Base-by-base conservation (phyloP, 1,140 invertebrate species). In the Drosophila tristis region DNA sequence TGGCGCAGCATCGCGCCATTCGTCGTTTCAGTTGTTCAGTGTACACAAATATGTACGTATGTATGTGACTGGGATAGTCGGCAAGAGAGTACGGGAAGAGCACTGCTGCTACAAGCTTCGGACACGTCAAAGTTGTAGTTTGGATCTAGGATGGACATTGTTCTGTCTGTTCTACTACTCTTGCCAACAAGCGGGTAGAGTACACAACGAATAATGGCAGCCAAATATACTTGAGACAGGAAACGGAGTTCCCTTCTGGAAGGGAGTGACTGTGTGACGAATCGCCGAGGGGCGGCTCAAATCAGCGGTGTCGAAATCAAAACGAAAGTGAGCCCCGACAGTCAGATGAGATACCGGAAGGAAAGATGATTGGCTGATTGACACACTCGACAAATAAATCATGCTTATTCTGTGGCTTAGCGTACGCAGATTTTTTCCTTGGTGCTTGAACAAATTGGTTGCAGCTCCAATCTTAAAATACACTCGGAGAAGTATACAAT, bases 1-100 rank as follows among this genome's bases (percentile, higher is more conserved):
- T 20, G 20, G 1, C 26, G 5, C 26, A 7, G 26, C 31, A 9
- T 0, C 2, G 31, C 31, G 73, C 73, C 73, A 76, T 63, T 76
- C 62, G 73, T 44, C 66, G 63, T 76, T 79, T 73, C 76, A 73
- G 62, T 72, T 79, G 61, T 76, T 79, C 67, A 76, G 55, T 74
- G 76, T 29, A 0, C 26, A 29, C 26, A 29, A 2, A 25, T 4
- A 25, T 25, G 23, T 0, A 25, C 23, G 4, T 3, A 25, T 25
- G 2, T 25, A 25, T 25, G 23, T 78, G 66, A 67, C 73, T 70
- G 72, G 64, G 72, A 74, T 16, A 16, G 16, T 16, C 16, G 16
- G 16, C 47, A 53, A 15, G 20, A 43, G 42, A 35, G 48, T 43
- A 47, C 43, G 23, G 35, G 20, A 25, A 42, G 15, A 58, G 13